These are phyloP conservation scores for Brachionus angularis DNA, from an alignment of 1,140 invertebrate genomes.

Conservation along the genomic window DNA sequence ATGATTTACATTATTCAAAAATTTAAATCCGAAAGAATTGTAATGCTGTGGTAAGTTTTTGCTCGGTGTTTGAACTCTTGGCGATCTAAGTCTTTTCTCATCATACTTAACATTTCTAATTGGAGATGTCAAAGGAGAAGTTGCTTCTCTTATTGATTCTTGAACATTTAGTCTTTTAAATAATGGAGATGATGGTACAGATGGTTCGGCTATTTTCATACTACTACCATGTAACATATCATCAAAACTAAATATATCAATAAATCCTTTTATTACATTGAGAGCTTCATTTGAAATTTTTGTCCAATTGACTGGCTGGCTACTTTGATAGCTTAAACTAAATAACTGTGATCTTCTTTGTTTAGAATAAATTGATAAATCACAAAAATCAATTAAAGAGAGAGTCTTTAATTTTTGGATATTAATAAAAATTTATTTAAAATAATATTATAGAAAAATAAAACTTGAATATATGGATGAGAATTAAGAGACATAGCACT, in stretches of 20 bases:
- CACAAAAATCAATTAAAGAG: conserved; percentile 15
- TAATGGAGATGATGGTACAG: neutral
- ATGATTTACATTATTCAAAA: neutral
- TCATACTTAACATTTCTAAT: neutral
- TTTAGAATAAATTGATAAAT: conserved; percentile 4
- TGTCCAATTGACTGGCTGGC: conserved; percentile 32
- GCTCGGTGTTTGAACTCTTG: no score
- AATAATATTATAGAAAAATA: neutral
- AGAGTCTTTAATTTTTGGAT: conserved; percentile 6
- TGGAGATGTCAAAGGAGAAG: neutral
- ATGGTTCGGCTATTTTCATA: neutral
- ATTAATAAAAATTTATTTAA: neutral
- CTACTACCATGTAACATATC: neutral
- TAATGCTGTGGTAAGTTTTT: no score
- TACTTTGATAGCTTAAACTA: conserved; percentile 5
- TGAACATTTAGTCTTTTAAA: neutral
- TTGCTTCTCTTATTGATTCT: neutral
- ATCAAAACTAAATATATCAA: conserved; percentile 12
- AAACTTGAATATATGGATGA: conserved; percentile 38
- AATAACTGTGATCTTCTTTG: neutral
- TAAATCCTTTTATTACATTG: conserved; percentile 32
- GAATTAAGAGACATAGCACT: conserved; percentile 25
- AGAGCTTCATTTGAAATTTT: conserved; percentile 40
- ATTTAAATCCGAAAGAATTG: neutral
- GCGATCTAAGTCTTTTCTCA: no score